Base-by-base conservation (phyloP, 37 sponge, comb jelly and placozoan species). In the Mnemiopsis leidyi region DNA sequence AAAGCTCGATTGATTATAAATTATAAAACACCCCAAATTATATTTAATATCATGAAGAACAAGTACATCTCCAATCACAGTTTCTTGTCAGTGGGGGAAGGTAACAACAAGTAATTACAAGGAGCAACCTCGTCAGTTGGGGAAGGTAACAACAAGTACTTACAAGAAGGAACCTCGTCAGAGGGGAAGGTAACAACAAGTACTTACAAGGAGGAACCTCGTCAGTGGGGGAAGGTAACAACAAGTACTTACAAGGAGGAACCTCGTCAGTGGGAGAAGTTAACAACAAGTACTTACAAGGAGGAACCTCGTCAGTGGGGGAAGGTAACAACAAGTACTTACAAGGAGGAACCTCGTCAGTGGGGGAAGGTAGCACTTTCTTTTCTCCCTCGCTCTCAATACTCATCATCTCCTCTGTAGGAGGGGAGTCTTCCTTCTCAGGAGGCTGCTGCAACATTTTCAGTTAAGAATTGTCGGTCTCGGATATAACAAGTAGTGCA, bases 401-500 rank as follows among this genome's bases (percentile, higher is more conserved):
- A 85, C 90, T 85, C 90, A 85, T 85, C 90, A 85, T 85, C 29
- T 85, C 90, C 24, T 85, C 79, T 0, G 79, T 77, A 3, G 26
- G 79, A 20, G 79, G 79, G 32, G 79, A 77, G 18, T 77, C 79
- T 32, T 26, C 36, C 35, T 77, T 77, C 79, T 77, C 79, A 18
- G 79, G 79, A 28, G 32, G 32, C 32, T 77, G 34, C 79, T 77
- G 36, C 18, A 32, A 77, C 9, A 48, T 48, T 13, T 18, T 48
- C 61, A 13, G 61, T 48, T 48, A 48, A 48, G n/a, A n/a, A n/a
- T n/a, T n/a, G n/a, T n/a, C n/a, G n/a, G n/a, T n/a, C n/a, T n/a
- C n/a, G n/a, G n/a, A n/a, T n/a, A n/a, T n/a, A n/a, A n/a, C n/a
- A n/a, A n/a, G n/a, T n/a, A n/a, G n/a, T n/a, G n/a, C n/a, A n/a